Base-by-base conservation (phyloP, 1,140 invertebrate genomes). In the Wiebesia pumilae region DNA sequence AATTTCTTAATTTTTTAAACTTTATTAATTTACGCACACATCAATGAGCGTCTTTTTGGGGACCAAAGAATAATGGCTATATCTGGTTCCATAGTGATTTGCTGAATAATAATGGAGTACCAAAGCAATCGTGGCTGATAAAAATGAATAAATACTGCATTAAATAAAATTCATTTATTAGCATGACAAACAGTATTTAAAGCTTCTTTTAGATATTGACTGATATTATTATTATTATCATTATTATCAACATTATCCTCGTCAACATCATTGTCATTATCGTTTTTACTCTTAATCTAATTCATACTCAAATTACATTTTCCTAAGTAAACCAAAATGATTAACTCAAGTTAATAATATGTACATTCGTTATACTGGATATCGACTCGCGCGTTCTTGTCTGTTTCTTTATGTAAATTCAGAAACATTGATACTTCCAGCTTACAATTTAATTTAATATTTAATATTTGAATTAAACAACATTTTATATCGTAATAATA, bases 81-180 rank as follows among this genome's bases (percentile, higher is more conserved):
- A 43, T 85, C 67, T 86, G 71, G 69, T 86, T 86, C 85, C 85
- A 51, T 62, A 77, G 54, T 33, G 21, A 47, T 78, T 65, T 79
- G 35, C 16, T 78, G 21, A 83, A 58, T 35, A 83, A 19, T 24
- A 75, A 75, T 30, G 21, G 38, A 54, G 10, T 38, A 73, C 19
- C 19, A 40, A 58, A 75, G 30, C n/a, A 51, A 84, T 54, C 43
- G n/a, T 62, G 65, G 67, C 6, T 27, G 43, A 35, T 9, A 79
- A 47, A 40, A 81, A 71, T 30, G 33, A 69, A 81, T 82, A 81
- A 35, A 81, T 65, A 27, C 54, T 86, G 43, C 58, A 84, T 84
- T 81, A 84, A 87, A 81, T 84, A 87, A 87, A 87, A 81, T 84
- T 75, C 75, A 87, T 87, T 84, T 87, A 87, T 87, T 87, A 79